phyloP scores from a whole-genome alignment of 2,113 vertebrate species.

The Siniperca knerii region DNA sequence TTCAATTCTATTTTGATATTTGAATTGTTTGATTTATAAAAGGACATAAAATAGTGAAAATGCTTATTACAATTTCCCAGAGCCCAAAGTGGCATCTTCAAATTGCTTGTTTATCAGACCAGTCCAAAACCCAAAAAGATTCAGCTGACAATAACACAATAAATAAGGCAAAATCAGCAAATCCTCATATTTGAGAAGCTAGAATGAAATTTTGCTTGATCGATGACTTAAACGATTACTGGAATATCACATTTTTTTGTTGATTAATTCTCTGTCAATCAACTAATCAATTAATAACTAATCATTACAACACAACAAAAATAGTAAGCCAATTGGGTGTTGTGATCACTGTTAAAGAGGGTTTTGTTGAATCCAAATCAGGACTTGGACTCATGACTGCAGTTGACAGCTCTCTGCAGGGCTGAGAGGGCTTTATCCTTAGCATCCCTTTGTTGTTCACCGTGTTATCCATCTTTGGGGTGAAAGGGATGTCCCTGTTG shows the following conservation, averaged over 20 bases:
- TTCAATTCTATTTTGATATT: not conserved
- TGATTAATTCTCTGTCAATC: not conserved
- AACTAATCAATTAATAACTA: not conserved
- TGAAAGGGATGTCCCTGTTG: slow-evolving; percentile 25
- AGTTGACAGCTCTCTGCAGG: slow-evolving; percentile 17
- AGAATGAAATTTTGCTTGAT: not conserved
- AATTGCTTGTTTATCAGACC: not conserved
- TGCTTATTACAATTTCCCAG: not conserved
- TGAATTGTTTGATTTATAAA: not conserved
- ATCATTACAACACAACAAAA: not conserved
- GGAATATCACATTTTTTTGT: not conserved
- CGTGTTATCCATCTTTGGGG: slow-evolving; percentile 40
- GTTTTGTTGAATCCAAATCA: not conserved
- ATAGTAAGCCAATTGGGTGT: too few species aligned
- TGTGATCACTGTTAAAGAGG: not conserved
- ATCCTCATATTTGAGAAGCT: not conserved
- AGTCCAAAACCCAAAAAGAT: not conserved
- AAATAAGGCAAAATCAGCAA: not conserved
- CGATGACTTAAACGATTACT: not conserved
- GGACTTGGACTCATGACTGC: not conserved
- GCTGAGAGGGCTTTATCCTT: slow-evolving; percentile 18
- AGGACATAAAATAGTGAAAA: not conserved
- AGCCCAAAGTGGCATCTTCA: not conserved
- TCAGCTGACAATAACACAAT: not conserved
- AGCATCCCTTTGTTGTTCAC: slow-evolving; percentile 29